Conservation (phyloP, 2,888 invertebrate genomes). For the Agonopterix heracliana region DNA sequence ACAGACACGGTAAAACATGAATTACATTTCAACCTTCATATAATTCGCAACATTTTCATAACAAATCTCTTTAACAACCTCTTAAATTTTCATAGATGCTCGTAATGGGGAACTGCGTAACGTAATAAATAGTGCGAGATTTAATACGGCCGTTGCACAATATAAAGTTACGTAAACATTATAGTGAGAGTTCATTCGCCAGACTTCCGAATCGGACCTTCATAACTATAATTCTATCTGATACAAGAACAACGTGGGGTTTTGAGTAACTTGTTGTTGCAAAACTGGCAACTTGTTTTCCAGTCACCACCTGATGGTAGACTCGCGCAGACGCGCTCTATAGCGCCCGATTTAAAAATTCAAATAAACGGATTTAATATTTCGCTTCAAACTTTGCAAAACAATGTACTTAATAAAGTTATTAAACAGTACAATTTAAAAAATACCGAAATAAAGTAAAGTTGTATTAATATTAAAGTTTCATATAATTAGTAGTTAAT, state of each 20-base stretch:
- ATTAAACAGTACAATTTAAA: too few species aligned
- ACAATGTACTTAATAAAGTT: too few species aligned
- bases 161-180: conserved; percentile 47
- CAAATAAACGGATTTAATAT: not conserved
- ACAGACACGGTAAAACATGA: too few species aligned
- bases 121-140: conserved; percentile 5
- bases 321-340: conserved; percentile 54
- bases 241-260: conserved; percentile 7
- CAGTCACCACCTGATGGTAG: conserved; percentile 62
- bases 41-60: too few species aligned
- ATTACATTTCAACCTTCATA: too few species aligned
- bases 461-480: not conserved
- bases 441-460: not conserved
- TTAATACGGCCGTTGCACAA: conserved; percentile 38
- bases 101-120: not conserved
- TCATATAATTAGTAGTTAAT: not conserved
- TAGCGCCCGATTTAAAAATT: conserved; percentile 10
- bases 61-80: too few species aligned
- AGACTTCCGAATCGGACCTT: conserved; percentile 56
- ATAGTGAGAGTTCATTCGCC: conserved; percentile 48
- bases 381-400: too few species aligned
- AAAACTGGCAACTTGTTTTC: conserved; percentile 18
- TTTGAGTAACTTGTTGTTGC: conserved; percentile 23
- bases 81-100: too few species aligned
- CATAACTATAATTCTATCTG: conserved; percentile 8